phyloP scores from a whole-genome alignment of 2,888 invertebrate genomes.

The Nowickia ferox region DNA sequence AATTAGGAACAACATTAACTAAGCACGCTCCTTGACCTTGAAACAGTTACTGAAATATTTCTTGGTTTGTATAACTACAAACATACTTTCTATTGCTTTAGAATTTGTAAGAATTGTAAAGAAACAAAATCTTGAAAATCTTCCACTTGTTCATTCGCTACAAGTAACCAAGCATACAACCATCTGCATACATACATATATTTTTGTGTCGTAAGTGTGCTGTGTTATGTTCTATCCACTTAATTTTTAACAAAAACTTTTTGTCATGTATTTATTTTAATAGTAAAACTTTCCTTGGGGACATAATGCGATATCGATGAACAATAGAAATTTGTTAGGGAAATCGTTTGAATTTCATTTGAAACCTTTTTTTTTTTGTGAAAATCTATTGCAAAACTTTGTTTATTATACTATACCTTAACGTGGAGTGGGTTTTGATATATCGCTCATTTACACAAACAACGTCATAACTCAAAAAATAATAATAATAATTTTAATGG shows the following conservation, averaged over 20 bases:
- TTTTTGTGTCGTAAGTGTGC: slow-evolving; percentile 24
- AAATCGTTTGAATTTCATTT: neutral
- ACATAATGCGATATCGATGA: neutral
- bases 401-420: neutral
- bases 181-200: neutral
- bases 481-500: no score
- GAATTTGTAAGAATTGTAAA: slow-evolving; percentile 19
- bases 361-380: neutral
- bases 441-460: no score
- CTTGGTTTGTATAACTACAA: neutral
- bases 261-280: slow-evolving; percentile 41
- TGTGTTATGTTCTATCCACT: slow-evolving; percentile 7
- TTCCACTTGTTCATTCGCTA: neutral
- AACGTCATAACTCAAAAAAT: no score
- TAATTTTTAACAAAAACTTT: slow-evolving; percentile 5
- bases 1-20: slow-evolving; percentile 41
- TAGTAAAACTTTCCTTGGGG: slow-evolving; percentile 2
- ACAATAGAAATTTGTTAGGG: neutral
- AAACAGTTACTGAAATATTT: slow-evolving; percentile 22
- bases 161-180: neutral
- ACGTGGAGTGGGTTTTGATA: neutral
- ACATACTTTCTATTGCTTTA: neutral
- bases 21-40: slow-evolving; percentile 20
- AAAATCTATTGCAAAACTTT: neutral
- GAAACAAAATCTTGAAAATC: slow-evolving; percentile 30